A percentile compares a stretch with the other conserved stretches of the same genome.
These are phyloP conservation scores for Siniperca chuatsi DNA, from an alignment of 2,113 vertebrate genomes.

Conservation along the genomic window DNA sequence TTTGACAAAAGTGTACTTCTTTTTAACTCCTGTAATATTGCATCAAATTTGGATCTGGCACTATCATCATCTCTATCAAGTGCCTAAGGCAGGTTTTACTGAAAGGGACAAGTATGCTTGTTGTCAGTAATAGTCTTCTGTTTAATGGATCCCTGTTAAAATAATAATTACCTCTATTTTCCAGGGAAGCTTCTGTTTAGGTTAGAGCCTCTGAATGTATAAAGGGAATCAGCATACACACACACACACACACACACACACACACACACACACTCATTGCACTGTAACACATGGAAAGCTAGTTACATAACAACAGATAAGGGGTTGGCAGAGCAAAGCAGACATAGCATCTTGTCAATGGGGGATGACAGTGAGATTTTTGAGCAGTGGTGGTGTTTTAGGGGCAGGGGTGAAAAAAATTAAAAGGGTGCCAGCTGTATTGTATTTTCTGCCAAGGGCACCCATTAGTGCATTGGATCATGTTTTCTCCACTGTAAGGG, in stretches of 20 bases:
- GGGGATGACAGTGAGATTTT: constrained; percentile 20
- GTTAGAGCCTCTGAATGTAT: neutral
- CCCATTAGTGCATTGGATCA: neutral
- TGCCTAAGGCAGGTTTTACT: neutral
- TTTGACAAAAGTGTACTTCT: neutral
- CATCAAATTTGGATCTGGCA: neutral
- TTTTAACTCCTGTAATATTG: neutral
- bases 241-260: constrained; percentile 2
- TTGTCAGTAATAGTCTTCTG: constrained; percentile 2
- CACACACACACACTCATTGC: neutral
- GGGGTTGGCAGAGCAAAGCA: constrained; percentile 22
- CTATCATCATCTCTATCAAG: constrained; percentile 1
- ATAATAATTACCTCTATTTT: constrained; percentile 31
- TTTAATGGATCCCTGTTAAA: constrained; percentile 51
- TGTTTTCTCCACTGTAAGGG: neutral
- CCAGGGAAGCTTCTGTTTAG: constrained; percentile 6
- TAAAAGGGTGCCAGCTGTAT: too few relatives aligned
- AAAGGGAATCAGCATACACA: neutral
- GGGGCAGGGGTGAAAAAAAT: too few relatives aligned
- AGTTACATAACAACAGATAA: constrained; percentile 48
- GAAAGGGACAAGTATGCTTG: neutral
- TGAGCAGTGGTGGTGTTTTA: too few relatives aligned
- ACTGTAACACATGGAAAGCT: constrained; percentile 1
- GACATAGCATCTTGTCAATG: constrained; percentile 28
- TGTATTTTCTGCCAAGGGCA: too few relatives aligned